Evolutionary conservation across 1,140 invertebrate genomes (phyloP).

Genomic region (Drosophila ercepeae): DNA sequence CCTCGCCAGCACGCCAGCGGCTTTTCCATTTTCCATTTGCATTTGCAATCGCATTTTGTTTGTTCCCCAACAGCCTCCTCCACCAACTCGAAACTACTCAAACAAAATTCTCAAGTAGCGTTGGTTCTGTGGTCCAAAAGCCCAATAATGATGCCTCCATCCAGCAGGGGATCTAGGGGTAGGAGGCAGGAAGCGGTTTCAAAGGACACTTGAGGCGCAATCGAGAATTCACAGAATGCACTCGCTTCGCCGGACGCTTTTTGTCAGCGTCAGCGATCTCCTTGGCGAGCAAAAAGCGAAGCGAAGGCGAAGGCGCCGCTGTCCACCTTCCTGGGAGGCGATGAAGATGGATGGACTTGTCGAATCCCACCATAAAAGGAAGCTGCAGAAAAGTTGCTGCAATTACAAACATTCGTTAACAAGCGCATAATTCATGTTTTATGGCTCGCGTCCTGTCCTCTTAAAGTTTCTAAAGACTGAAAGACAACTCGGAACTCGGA

Average conservation of each 20-base stretch:
- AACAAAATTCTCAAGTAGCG: constrained; percentile 62
- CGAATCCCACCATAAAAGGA: background rate
- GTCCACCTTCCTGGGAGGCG: background rate
- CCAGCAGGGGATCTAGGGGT: background rate
- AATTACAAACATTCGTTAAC: constrained; percentile 53
- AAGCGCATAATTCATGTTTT: constrained; percentile 63
- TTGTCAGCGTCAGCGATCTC: constrained; percentile 26
- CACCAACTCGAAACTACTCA: constrained; percentile 44
- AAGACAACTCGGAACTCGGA: background rate
- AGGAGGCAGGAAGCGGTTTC: constrained; percentile 9
- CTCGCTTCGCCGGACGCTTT: constrained; percentile 45
- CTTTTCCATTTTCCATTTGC: constrained; percentile 53
- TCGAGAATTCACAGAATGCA: constrained; percentile 46
- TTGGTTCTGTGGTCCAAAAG: constrained; percentile 16
- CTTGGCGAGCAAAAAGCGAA: background rate
- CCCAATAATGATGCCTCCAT: constrained; percentile 56
- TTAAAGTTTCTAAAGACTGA: constrained; percentile 10
- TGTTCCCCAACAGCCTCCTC: constrained; percentile 2
- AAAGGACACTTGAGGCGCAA: constrained; percentile 47
- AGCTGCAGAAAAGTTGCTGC: constrained; percentile 26
- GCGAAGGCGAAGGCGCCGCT: constrained; percentile 10
- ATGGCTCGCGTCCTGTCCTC: constrained; percentile 26
- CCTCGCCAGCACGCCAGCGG: constrained; percentile 21
- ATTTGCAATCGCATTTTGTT: constrained; percentile 54
- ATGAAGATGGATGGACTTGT: constrained; percentile 5